Base-by-base conservation (phyloP, 2,888 invertebrate species). In the Drosophila lutescens region DNA sequence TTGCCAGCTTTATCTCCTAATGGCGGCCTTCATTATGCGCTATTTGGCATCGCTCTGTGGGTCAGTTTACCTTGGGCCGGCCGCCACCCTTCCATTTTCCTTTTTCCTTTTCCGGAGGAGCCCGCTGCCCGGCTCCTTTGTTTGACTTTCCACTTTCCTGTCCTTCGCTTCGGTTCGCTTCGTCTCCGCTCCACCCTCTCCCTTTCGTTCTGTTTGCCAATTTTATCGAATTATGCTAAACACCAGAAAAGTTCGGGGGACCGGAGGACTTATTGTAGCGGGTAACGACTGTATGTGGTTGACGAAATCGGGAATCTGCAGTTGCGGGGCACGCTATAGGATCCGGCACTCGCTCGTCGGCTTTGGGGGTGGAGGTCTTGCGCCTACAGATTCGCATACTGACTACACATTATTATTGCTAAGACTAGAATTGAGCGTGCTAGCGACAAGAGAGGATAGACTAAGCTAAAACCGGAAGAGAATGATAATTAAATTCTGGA, bases 161-260 rank as follows among this genome's bases (percentile, higher is more conserved):
- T 46, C 44, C 49, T 62, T 60, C 59, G 73, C 69, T 78, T 66
- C 62, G 13, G 20, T 20, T 30, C 50, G 36, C 36, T 49, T n/a
- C 41, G 46, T 47, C n/a, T n/a, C n/a, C n/a, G n/a, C n/a, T 49
- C 17, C 55, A 20, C 50, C 34, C 34, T 54, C 30, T 15, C 43
- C 17, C 32, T 8, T 41, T 44, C 46, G 30, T 60, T 53, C 57
- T 71, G 76, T 76, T 82, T 76, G 78, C 72, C 78, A 78, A 76
- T 83, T 78, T 74, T 77, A 78, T 87, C 79, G 79, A 87, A 80
- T 86, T 85, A 85, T 86, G 87, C 74, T 74, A 75, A 85, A 71
- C 75, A 75, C 54, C 38, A 15, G 47, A 53, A 49, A 36, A 40
- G 49, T 70, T 23, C 20, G 55, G 55, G 36, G 60, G 38, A 34